These are phyloP conservation scores for Drosophila lini DNA, from an alignment of 1,140 invertebrate species.

Conservation along the genomic window DNA sequence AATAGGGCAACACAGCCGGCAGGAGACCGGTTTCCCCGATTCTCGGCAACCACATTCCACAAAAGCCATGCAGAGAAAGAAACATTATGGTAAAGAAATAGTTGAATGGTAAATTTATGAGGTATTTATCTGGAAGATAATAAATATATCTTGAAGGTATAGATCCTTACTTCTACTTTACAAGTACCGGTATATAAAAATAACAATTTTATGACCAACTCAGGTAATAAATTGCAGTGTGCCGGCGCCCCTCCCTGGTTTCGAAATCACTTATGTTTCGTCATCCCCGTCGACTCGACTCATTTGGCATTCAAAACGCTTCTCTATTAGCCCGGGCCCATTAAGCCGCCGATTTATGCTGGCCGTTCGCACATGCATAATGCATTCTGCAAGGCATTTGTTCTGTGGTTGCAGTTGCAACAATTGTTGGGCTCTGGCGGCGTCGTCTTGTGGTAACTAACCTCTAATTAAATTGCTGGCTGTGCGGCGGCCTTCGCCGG, in stretches of 20 bases:
- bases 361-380: slow-evolving; percentile 58
- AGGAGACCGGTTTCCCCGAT: slow-evolving; percentile 48
- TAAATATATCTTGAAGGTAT: not conserved
- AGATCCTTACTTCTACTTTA: no score
- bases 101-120: not conserved
- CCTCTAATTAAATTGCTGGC: slow-evolving; percentile 49
- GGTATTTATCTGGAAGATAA: not conserved
- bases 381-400: slow-evolving; percentile 53
- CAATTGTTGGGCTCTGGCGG: slow-evolving; percentile 16
- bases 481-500: slow-evolving; percentile 35
- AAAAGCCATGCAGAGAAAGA: slow-evolving; percentile 18
- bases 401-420: slow-evolving; percentile 29
- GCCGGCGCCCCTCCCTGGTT: slow-evolving; percentile 21
- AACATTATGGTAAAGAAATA: not conserved
- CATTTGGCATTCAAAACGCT: slow-evolving; percentile 78
- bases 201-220: not conserved
- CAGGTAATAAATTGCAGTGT: slow-evolving; percentile 11
- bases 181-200: not conserved
- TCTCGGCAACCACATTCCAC: slow-evolving; percentile 41
- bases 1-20: slow-evolving; percentile 32
- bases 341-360: slow-evolving; percentile 67
- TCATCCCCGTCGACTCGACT: slow-evolving; percentile 41
- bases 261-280: slow-evolving; percentile 54
- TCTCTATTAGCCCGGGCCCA: slow-evolving; percentile 45
- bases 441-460: slow-evolving; percentile 39